These are phyloP conservation scores for Rhagonycha fulva DNA, from an alignment of 2,888 invertebrate species.

Conservation along the genomic window DNA sequence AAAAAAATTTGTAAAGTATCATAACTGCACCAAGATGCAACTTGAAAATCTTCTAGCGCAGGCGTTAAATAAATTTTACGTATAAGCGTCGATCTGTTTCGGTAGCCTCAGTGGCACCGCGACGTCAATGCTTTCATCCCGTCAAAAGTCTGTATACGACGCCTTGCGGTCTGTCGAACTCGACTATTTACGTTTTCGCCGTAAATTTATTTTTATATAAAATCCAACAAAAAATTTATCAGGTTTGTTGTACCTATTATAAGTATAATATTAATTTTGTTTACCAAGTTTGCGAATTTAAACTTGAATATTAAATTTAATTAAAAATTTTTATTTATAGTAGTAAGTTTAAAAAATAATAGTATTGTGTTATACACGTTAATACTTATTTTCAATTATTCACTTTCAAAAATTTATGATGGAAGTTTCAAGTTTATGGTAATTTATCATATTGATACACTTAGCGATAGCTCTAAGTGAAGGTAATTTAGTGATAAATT, in stretches of 20 bases:
- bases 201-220: not conserved
- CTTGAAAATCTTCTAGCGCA: slow-evolving; percentile 16
- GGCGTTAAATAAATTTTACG: slow-evolving; percentile 21
- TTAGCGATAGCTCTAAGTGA: not conserved
- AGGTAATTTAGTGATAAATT: not conserved
- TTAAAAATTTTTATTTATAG: not conserved
- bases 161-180: slow-evolving; percentile 13
- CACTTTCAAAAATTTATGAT: not conserved
- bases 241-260: not conserved
- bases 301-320: not conserved
- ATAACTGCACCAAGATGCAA: slow-evolving; percentile 12
- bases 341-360: not conserved
- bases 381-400: not conserved
- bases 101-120: slow-evolving; percentile 33
- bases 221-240: not conserved
- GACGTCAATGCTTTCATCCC: slow-evolving; percentile 9
- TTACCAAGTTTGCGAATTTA: not conserved
- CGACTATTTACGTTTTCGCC: not conserved
- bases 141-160: slow-evolving; percentile 2
- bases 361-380: not conserved
- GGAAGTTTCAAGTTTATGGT: not conserved
- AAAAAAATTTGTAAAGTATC: not conserved
- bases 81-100: slow-evolving; percentile 29
- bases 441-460: not conserved
- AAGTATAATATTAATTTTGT: not conserved